phyloP scores from a whole-genome alignment of 2,888 invertebrate species.

The Arge pagana region DNA sequence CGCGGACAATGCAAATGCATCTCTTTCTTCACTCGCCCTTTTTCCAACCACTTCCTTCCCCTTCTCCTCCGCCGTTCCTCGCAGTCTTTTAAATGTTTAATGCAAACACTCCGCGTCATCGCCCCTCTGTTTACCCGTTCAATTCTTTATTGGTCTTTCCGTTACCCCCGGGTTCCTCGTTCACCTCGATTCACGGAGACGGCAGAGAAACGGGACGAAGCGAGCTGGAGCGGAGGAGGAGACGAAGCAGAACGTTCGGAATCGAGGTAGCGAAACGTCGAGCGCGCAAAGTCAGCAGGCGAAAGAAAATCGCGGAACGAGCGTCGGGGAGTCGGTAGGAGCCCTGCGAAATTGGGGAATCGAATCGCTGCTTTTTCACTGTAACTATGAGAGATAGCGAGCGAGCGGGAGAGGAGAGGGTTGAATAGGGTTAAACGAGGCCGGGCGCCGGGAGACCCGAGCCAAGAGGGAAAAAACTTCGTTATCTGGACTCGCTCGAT shows the following conservation, averaged over 20 bases:
- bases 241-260: slow-evolving; percentile 26
- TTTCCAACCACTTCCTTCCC: neutral
- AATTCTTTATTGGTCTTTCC: too few relatives aligned
- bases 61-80: neutral
- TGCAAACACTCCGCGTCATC: slow-evolving; percentile 30
- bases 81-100: slow-evolving; percentile 52
- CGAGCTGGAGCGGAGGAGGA: slow-evolving; percentile 22
- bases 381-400: too few relatives aligned
- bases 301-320: slow-evolving; percentile 18
- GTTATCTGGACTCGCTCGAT: too few relatives aligned
- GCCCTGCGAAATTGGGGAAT: slow-evolving; percentile 5
- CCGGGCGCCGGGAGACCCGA: too few relatives aligned
- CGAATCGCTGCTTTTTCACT: slow-evolving; percentile 31
- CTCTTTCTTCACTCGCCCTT: slow-evolving; percentile 46
- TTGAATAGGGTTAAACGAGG: slow-evolving; percentile 28
- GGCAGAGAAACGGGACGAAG: neutral
- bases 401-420: too few relatives aligned
- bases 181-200: slow-evolving; percentile 3
- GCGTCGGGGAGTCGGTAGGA: slow-evolving; percentile 9
- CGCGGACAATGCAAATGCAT: slow-evolving; percentile 53
- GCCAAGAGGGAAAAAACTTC: too few relatives aligned
- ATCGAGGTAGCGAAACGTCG: slow-evolving; percentile 24
- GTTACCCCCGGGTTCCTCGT: neutral
- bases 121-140: neutral
- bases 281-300: slow-evolving; percentile 23